Conservation (phyloP, 2,113 vertebrate species). For the Okapia johnstoni region DNA sequence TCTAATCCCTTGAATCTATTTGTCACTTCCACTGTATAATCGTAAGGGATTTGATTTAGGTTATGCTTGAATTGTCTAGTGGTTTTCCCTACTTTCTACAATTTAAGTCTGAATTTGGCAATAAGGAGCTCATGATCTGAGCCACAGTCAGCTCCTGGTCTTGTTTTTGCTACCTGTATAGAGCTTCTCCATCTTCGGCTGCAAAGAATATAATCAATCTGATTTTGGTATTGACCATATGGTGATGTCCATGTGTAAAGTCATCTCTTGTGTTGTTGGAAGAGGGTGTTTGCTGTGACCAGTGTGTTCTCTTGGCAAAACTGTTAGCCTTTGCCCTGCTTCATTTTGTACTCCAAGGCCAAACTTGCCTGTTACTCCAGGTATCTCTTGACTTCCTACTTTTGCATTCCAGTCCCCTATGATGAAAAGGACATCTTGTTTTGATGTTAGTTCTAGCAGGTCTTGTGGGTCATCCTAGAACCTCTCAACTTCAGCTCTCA, state of each 20-base stretch:
- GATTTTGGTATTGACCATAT: not conserved
- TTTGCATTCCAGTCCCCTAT: not conserved
- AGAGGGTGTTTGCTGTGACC: not conserved
- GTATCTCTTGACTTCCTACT: not conserved
- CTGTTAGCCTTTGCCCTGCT: not conserved
- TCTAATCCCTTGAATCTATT: not conserved
- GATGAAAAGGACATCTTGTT: not conserved
- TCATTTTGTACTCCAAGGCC: not conserved
- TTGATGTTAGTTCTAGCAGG: not conserved
- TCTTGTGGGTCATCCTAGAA: not conserved
- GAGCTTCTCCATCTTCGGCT: not conserved
- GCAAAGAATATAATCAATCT: not conserved
- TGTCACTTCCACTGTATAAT: not conserved
- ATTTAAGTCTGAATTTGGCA: not conserved
- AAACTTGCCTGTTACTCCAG: not conserved
- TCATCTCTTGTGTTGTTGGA: not conserved
- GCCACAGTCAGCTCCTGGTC: not conserved
- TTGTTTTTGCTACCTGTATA: not conserved
- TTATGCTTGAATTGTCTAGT: not conserved
- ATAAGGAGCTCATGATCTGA: not conserved
- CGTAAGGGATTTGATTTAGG: not conserved
- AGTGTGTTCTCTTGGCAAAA: not conserved
- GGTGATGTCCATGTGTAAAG: not conserved
- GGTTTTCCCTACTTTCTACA: not conserved
- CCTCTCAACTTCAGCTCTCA: not conserved